Base-by-base conservation (phyloP, 2,113 vertebrate genomes). In the Coregonus clupeaformis region DNA sequence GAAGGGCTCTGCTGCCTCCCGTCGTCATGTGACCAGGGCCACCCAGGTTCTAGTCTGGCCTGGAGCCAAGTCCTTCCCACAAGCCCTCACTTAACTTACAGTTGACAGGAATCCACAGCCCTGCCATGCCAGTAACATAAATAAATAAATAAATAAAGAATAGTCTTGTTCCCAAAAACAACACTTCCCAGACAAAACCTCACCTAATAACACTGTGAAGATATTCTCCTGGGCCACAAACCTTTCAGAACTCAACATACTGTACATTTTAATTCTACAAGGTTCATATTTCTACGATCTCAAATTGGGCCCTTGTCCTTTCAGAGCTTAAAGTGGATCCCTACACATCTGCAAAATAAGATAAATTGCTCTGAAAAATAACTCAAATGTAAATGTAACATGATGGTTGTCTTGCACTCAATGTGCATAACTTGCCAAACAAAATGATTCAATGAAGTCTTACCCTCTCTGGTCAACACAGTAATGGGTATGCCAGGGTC, bases 401-500 rank as follows among this genome's bases (percentile, higher is more conserved):
- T 11, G 9, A 42, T 42, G 36, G 9, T 42, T 12, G 36, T 20
- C 52, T 55, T 55, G 52, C 52, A 55, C 6, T 18, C 13, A 55
- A 55, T 55, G 52, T 55, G 52, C 52, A 55, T 18, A 1, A 55
- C 18, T 18, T 22, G 57, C 6, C 27, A 36, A 18, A 30, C 27
- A 16, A 49, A 49, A 49, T 25, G 59, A 3, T 62, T 25, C 22
- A 62, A 6, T 29, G 63, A 22, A 65, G 4, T 74, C 82, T 0
- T 77, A 98, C 98, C 97, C 92, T 99, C 96, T 81, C 96, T 94
- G 77, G 92, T 91, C 6, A 99, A 93, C 20, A 98, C 97, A 0
- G 95, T 98, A 68, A 98, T 91, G 9, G 97, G 97, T 75, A 99
- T 98, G 47, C 98, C 98, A 0, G 97, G 95, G 87, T 99, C 97